Evolutionary conservation across 2,888 invertebrate species (phyloP).

Genomic region (Ormyrus rosae): DNA sequence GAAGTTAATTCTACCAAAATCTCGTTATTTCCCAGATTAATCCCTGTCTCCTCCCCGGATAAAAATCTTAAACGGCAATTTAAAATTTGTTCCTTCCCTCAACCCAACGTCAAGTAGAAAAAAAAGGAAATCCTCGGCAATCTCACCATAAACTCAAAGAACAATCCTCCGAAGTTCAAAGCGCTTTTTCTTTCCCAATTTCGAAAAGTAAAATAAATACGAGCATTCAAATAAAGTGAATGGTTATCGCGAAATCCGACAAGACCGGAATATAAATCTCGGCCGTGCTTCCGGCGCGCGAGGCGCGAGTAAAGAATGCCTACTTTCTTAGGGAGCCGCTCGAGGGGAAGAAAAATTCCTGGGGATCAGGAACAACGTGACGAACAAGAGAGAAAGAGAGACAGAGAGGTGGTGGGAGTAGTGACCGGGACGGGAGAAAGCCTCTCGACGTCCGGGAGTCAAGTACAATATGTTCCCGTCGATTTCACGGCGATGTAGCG

Average conservation of each 20-base stretch:
- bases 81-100: neutral
- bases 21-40: neutral
- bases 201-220: slow-evolving; percentile 24
- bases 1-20: no score
- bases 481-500: slow-evolving; percentile 44
- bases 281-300: neutral
- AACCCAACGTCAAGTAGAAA: neutral
- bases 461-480: slow-evolving; percentile 51
- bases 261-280: slow-evolving; percentile 13
- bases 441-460: slow-evolving; percentile 8
- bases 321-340: neutral
- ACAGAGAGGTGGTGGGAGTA: neutral
- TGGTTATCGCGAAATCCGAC: slow-evolving; percentile 6
- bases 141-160: no score
- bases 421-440: neutral
- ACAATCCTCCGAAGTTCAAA: no score
- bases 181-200: neutral
- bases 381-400: neutral
- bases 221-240: slow-evolving; percentile 16
- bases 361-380: slow-evolving; percentile 18
- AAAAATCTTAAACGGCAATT: neutral
- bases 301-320: neutral
- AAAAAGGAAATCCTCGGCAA: no score
- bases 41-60: neutral
- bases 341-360: slow-evolving; percentile 1